These are phyloP conservation scores for Megaleporinus macrocephalus DNA, from an alignment of 2,113 vertebrate species.

Conservation along the genomic window DNA sequence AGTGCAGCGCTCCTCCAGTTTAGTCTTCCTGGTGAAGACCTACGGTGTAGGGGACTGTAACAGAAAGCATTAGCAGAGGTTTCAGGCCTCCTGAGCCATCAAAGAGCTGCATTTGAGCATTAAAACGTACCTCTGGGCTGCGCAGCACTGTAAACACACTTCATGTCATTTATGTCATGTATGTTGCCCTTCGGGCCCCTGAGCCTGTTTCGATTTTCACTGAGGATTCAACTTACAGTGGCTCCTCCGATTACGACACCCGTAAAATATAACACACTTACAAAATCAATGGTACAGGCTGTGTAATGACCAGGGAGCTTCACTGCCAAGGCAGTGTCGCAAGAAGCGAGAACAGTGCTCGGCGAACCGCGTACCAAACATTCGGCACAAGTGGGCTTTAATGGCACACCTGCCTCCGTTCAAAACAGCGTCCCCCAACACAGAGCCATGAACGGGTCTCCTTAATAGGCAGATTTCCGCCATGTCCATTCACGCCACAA, in stretches of 20 bases:
- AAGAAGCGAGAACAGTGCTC: background rate
- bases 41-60: too few relatives aligned
- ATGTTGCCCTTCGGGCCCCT: background rate
- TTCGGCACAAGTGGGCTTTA: constrained; percentile 11
- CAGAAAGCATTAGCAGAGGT: too few relatives aligned
- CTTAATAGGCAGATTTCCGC: constrained; percentile 20
- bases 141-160: too few relatives aligned
- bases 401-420: constrained; percentile 25
- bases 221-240: background rate
- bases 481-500: constrained; percentile 26
- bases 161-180: background rate
- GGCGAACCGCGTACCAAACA: constrained; percentile 6
- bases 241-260: too few relatives aligned
- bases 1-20: too few relatives aligned
- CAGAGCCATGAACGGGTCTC: constrained; percentile 31
- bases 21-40: too few relatives aligned
- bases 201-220: background rate
- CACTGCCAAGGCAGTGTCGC: background rate
- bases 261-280: background rate
- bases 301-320: constrained; percentile 25
- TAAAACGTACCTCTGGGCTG: background rate
- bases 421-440: constrained; percentile 2
- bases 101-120: too few relatives aligned
- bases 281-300: background rate
- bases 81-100: too few relatives aligned